Evolutionary conservation across 2,888 invertebrate species (phyloP).

Genomic region (Dinocampus coccinellae): DNA sequence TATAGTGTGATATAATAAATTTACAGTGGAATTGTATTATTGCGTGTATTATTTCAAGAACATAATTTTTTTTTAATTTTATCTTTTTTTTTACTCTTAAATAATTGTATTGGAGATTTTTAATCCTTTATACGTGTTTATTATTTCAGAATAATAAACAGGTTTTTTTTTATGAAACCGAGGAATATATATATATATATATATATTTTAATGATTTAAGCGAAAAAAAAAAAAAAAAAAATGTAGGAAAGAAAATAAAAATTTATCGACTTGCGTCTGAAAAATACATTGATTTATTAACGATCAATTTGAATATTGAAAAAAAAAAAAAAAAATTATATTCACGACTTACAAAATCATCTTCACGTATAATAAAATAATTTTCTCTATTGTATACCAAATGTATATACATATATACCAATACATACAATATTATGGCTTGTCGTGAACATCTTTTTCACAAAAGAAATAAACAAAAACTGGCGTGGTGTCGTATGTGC

Average conservation of each 20-base stretch:
- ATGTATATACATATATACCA: neutral
- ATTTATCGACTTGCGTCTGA: neutral
- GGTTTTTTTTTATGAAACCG: neutral
- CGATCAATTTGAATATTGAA: neutral
- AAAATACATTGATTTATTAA: neutral
- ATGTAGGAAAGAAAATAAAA: neutral
- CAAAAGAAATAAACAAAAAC: constrained; percentile 2
- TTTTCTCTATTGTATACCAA: neutral
- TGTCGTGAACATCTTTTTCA: constrained; percentile 7
- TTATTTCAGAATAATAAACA: neutral
- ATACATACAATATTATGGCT: constrained; percentile 1
- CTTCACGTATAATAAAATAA: neutral
- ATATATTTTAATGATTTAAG: no score
- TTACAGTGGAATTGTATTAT: no score
- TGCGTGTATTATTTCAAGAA: no score
- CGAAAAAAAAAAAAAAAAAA: neutral
- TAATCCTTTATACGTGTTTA: no score
- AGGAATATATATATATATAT: no score
- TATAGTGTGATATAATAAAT: no score
- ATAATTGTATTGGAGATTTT: no score
- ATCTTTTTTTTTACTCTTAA: no score
- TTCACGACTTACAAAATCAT: neutral
- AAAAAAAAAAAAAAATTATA: neutral
- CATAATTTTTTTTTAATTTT: no score
- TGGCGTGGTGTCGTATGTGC: neutral